Base-by-base conservation (phyloP, 2,113 vertebrate species). In the Egretta garzetta region DNA sequence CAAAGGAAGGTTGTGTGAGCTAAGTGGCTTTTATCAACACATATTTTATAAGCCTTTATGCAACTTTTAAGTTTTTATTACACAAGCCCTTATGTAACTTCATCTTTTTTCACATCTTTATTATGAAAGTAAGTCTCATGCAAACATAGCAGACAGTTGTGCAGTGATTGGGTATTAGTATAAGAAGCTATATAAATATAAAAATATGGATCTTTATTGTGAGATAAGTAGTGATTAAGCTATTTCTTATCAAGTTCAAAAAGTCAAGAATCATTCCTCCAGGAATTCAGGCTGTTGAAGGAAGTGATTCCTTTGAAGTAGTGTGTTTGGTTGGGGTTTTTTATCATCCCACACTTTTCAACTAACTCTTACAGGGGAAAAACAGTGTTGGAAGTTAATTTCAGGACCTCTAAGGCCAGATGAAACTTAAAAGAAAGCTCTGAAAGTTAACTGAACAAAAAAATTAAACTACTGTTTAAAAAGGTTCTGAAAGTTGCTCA, bases 251-350 rank as follows among this genome's bases (percentile, higher is more conserved):
- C 64, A 88, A 94, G 74, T 88, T 79, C 74, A 75, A 88, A 91
- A 93, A 85, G 81, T 96, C 85, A 96, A 94, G 92, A 93, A 90
- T 70, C 70, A 55, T 56, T 94, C 76, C 41, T 93, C 11, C 47
- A 74, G 70, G 41, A 95, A 71, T 50, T 94, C 47, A 81, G 71
- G 87, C 77, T 79, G 60, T 55, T 82, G 43, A 91, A 79, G 74
- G 58, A 92, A 74, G 32, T 52, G 22, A 79, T 50, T 87, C 27
- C 37, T 82, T 85, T 82, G 5, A 94, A 94, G 72, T 50, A n/a
- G 8, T 18, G 47, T 73, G 27, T 77, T 73, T 60, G 8, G 13
- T 35, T 59, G 37, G 19, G 19, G 53, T 6, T n/a, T 43, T 64
- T 85, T 41, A 33, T 23, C 23, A 70, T 70, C 10, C 2, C 27